Evolutionary conservation across 1,140 invertebrate species (phyloP).

Genomic region (Planococcus citri): DNA sequence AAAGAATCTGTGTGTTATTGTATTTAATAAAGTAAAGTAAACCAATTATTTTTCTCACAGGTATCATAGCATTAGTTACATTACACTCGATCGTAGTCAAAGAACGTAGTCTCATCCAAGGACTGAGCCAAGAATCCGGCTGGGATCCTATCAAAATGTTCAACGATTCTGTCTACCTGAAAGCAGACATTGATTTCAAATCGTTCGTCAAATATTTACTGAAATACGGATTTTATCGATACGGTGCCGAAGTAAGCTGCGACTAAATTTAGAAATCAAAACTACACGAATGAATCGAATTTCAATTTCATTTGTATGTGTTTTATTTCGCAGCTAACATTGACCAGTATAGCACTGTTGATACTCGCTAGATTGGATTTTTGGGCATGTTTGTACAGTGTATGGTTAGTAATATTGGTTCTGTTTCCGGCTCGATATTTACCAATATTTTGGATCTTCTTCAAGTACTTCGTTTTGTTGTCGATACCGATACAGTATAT

Average conservation of each 20-base stretch:
- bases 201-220: conserved; percentile 77
- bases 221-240: conserved; percentile 90
- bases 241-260: conserved; percentile 74
- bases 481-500: conserved; percentile 79
- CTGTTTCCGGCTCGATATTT: conserved; percentile 49
- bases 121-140: conserved; percentile 39
- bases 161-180: conserved; percentile 55
- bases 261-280: too few species aligned
- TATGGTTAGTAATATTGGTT: conserved; percentile 72
- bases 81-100: conserved; percentile 72
- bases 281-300: neutral
- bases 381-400: conserved; percentile 72
- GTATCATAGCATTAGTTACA: conserved; percentile 70
- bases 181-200: conserved; percentile 72
- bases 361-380: conserved; percentile 87
- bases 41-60: conserved; percentile 32
- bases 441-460: conserved; percentile 71
- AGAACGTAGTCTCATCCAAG: conserved; percentile 62
- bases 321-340: conserved; percentile 51
- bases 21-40: neutral
- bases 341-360: conserved; percentile 71
- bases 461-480: conserved; percentile 66
- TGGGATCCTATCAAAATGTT: conserved; percentile 71
- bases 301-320: neutral
- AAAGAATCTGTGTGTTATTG: too few species aligned